phyloP scores from a whole-genome alignment of 2,888 invertebrate species.

The Caenorhabditis plicata region DNA sequence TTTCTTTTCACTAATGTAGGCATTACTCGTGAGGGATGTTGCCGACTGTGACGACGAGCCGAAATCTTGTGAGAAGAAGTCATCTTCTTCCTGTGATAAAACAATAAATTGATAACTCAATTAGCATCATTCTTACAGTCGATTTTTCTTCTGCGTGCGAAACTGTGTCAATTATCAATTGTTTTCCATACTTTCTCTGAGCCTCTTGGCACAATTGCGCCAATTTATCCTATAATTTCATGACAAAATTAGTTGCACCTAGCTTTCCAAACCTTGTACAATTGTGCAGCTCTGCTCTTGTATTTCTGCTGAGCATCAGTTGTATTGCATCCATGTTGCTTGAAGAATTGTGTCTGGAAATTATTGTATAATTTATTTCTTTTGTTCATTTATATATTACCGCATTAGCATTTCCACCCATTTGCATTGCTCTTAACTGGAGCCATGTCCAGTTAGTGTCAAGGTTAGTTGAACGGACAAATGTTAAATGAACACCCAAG shows the following conservation, averaged over 20 bases:
- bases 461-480: constrained; percentile 87
- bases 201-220: constrained; percentile 81
- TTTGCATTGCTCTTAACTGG: constrained; percentile 92
- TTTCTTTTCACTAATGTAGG: constrained; percentile 32
- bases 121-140: constrained; percentile 4
- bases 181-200: constrained; percentile 82
- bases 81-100: constrained; percentile 42
- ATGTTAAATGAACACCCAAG: constrained; percentile 71
- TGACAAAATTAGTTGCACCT: background rate
- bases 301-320: constrained; percentile 95
- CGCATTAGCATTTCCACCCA: constrained; percentile 83
- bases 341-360: constrained; percentile 84
- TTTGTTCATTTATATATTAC: constrained; percentile 9
- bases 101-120: no score
- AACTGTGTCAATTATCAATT: constrained; percentile 72
- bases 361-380: background rate
- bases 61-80: constrained; percentile 58
- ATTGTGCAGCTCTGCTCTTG: constrained; percentile 87
- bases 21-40: constrained; percentile 43
- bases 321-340: constrained; percentile 86
- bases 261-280: constrained; percentile 72
- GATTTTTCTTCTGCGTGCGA: constrained; percentile 32
- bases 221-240: constrained; percentile 77
- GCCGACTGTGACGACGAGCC: constrained; percentile 34
- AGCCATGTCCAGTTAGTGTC: constrained; percentile 99